Base-by-base conservation (phyloP, 2,113 vertebrate genomes). In the Junco hyemalis region DNA sequence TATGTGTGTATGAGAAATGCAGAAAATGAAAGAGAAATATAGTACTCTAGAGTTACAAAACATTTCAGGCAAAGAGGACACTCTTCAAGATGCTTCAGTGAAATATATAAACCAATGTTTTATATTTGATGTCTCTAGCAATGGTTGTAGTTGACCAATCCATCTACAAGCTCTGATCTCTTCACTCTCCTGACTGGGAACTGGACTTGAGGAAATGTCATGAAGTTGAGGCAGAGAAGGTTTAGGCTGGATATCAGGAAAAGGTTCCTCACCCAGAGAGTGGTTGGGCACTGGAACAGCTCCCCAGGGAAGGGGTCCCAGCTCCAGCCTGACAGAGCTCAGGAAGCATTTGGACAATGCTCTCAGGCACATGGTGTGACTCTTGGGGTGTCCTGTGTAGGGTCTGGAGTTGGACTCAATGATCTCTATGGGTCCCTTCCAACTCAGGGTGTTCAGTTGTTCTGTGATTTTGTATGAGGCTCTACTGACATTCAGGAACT, bases 341-440 rank as follows among this genome's bases (percentile, higher is more conserved):
- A 4, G 10, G 45, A 8, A 28, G 12, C 1, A 0, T 38, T 51
- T 51, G 38, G 33, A 5, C 54, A 51, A 0, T 8, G 11, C 36
- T 68, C 33, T 68, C 3, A 8, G 61, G 26, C 21, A 6, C 26
- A 1, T 0, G 14, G 18, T 44, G 83, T 36, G 45, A 60, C 2
- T 33, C 18, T 22, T 36, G 31, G 61, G 8, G 5, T 77, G 63
- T 18, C 8, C 53, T 68, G 45, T 36, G 53, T 4, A 31, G 26
- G 14, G 2, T 5, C 33, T 20, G 72, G 28, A n/a, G 33, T 0
- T 45, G 14, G 2, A 60, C 18, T 8, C 1, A 0, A 6, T 60
- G 54, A n/a, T 69, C 22, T 5, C 4, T 8, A 2, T 33, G 3
- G 1, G 12, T 61, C 12, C 22, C 33, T 69, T 23, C 45, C 54